These are phyloP conservation scores for Phrynosoma blainvillii DNA, from an alignment of 2,113 vertebrate genomes.

Conservation along the genomic window DNA sequence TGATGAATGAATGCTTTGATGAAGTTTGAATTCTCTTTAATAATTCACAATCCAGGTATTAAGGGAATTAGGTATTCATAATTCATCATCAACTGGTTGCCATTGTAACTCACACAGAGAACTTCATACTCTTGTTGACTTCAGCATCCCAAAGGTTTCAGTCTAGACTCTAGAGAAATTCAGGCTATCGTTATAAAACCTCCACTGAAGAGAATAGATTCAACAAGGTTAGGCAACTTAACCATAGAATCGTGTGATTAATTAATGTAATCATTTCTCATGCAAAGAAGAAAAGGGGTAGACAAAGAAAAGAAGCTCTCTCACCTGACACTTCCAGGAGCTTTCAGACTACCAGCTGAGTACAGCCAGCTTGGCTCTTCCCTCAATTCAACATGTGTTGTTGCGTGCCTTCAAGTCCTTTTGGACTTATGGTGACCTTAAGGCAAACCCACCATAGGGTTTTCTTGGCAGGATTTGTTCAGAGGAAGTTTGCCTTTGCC, in stretches of 20 bases:
- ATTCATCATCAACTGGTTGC: conserved; percentile 1
- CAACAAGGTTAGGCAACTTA: not conserved
- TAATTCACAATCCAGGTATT: not conserved
- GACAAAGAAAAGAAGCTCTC: no score
- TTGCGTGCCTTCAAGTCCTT: no score
- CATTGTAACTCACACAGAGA: not conserved
- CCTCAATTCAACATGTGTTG: no score
- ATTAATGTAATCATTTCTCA: no score
- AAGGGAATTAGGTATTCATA: not conserved
- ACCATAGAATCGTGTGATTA: not conserved
- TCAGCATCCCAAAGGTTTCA: not conserved
- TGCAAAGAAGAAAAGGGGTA: not conserved
- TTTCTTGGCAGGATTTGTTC: no score
- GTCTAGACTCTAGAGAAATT: not conserved
- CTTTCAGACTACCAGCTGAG: not conserved
- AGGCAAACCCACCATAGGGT: no score
- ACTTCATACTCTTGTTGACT: not conserved
- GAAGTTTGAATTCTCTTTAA: not conserved
- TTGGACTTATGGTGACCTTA: no score
- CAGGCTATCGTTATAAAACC: not conserved
- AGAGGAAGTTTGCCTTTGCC: no score
- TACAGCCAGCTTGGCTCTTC: not conserved
- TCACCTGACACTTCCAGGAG: not conserved
- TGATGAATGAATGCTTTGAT: not conserved
- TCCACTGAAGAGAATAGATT: not conserved